phyloP scores from a whole-genome alignment of 2,888 invertebrate species.

The Lithophane ornitopus region DNA sequence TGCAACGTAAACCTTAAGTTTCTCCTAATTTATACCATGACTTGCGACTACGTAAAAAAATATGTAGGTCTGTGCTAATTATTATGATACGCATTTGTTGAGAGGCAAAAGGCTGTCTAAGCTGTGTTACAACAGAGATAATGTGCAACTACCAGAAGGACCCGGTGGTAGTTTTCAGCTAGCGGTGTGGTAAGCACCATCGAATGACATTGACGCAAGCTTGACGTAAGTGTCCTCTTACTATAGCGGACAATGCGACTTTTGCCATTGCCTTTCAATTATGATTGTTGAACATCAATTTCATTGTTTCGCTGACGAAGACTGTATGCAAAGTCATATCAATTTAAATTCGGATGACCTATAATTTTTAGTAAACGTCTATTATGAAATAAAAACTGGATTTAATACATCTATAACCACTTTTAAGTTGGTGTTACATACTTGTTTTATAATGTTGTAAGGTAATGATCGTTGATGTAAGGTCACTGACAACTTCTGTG shows the following conservation, averaged over 20 bases:
- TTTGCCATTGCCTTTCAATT: constrained; percentile 71
- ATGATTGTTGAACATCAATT: constrained; percentile 74
- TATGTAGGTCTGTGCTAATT: constrained; percentile 43
- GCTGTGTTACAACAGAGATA: constrained; percentile 60
- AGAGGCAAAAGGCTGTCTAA: constrained; percentile 39
- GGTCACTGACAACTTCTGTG: constrained; percentile 16
- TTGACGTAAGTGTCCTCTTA: constrained; percentile 74
- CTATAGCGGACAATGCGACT: constrained; percentile 71
- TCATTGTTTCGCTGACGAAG: constrained; percentile 71
- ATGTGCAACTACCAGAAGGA: constrained; percentile 65
- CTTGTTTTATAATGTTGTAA: constrained; percentile 3
- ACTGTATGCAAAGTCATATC: constrained; percentile 28
- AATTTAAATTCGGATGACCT: constrained; percentile 21
- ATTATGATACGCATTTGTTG: constrained; percentile 45
- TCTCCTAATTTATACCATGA: constrained; percentile 24
- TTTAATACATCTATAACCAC: constrained; percentile 6
- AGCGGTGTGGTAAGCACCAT: constrained; percentile 68
- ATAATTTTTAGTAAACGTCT: constrained; percentile 18
- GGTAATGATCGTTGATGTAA: constrained; percentile 19
- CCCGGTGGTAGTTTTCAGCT: constrained; percentile 64
- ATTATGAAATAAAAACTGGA: constrained; percentile 28
- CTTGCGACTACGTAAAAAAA: constrained; percentile 22
- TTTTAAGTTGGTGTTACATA: constrained; percentile 7
- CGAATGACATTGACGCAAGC: constrained; percentile 66
- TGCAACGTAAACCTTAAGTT: constrained; percentile 25